These are phyloP conservation scores for Augiades crinisus DNA, from an alignment of 2,888 invertebrate genomes.

Conservation along the genomic window DNA sequence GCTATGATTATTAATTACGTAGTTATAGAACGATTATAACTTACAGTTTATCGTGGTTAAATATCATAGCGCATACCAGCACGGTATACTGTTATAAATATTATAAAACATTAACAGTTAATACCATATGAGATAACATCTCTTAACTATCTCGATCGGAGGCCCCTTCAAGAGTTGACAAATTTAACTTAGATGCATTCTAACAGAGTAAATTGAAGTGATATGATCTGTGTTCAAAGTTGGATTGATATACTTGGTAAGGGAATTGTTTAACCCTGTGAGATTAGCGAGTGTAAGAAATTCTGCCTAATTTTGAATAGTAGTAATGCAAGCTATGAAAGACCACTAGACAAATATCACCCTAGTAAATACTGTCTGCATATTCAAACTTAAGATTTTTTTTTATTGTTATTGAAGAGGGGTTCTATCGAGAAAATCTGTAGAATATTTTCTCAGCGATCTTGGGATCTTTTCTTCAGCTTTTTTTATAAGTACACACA, in stretches of 20 bases:
- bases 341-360: too few relatives aligned
- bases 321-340: too few relatives aligned
- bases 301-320: not conserved
- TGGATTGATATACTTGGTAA: conserved; percentile 9
- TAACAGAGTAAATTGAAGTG: conserved; percentile 17
- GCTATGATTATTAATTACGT: too few relatives aligned
- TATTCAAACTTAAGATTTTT: too few relatives aligned
- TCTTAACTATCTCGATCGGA: conserved; percentile 8
- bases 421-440: too few relatives aligned
- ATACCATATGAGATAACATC: conserved; percentile 4
- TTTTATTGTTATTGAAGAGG: too few relatives aligned
- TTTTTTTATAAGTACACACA: too few relatives aligned
- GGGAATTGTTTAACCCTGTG: not conserved
- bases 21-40: too few relatives aligned
- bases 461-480: too few relatives aligned
- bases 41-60: too few relatives aligned
- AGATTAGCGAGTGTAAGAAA: not conserved
- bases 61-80: not conserved
- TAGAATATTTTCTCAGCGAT: too few relatives aligned
- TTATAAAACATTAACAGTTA: conserved; percentile 16
- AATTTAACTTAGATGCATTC: conserved; percentile 21
- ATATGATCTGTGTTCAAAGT: conserved; percentile 19
- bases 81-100: not conserved
- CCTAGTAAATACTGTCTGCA: too few relatives aligned
- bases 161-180: conserved; percentile 17